A percentile compares a stretch with the other conserved stretches of the same genome.
Conservation (phyloP, 1,140 invertebrate species). For the Euura lappo region DNA sequence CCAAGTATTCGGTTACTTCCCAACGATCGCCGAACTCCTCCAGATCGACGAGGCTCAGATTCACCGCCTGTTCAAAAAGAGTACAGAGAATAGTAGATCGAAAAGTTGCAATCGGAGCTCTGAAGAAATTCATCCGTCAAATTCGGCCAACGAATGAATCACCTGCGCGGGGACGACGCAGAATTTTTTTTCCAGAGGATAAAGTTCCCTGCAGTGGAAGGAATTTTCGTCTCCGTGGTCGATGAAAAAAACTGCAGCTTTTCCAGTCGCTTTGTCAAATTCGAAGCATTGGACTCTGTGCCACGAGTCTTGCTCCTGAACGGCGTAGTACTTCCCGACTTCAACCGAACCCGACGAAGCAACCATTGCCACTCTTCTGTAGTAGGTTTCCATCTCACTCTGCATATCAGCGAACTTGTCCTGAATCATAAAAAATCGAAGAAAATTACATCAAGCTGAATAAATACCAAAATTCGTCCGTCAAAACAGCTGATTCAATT, state of each 20-base stretch:
- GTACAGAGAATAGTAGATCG: conserved; percentile 2
- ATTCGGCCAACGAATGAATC: conserved; percentile 18
- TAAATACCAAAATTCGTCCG: too few species aligned
- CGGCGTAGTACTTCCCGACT: conserved; percentile 63
- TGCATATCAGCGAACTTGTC: conserved; percentile 61
- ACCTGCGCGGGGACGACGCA: conserved; percentile 67
- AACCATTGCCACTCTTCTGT: conserved; percentile 39
- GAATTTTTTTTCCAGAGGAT: conserved; percentile 64
- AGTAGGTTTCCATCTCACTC: conserved; percentile 64
- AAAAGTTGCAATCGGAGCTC: background rate
- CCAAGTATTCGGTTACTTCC: conserved; percentile 24
- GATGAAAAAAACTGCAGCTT: conserved; percentile 66
- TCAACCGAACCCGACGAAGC: conserved; percentile 20
- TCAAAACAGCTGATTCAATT: too few species aligned
- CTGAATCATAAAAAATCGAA: conserved; percentile 42
- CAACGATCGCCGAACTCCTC: conserved; percentile 60
- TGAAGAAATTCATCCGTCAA: background rate
- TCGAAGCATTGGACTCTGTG: conserved; percentile 66
- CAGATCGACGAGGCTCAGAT: conserved; percentile 65
- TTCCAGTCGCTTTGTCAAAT: conserved; percentile 46
- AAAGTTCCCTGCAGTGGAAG: conserved; percentile 58
- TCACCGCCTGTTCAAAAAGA: conserved; percentile 60
- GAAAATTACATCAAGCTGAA: too few species aligned
- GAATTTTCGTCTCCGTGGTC: conserved; percentile 68
- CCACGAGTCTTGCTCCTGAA: conserved; percentile 65